Base-by-base conservation (phyloP, 37 sponge, comb jelly and placozoan species). In the Aphrocallistes beatrix region DNA sequence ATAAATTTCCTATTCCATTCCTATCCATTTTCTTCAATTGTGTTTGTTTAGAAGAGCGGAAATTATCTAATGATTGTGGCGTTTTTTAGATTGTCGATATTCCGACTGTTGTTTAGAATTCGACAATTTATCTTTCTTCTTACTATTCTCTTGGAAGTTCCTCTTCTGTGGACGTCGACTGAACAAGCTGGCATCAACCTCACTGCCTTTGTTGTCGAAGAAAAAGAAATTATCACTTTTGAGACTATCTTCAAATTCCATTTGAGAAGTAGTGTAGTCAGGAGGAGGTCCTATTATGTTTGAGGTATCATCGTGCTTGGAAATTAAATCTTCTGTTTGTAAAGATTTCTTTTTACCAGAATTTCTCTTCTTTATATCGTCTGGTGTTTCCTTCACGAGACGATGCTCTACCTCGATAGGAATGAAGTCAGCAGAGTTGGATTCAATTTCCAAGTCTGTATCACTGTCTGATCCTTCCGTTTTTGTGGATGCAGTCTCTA, bases 191-290 rank as follows among this genome's bases (percentile, higher is more conserved):
- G 75, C 34, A 60, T 60, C 75, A 32, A 60, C 21, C 21, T 60
- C 21, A 30, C 75, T 60, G 32, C 75, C 75, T 6, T 3, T 60
- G 1, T 19, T 60, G 34, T 60, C 75, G 21, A 60, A 60, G 75
- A 60, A 60, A 60, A 60, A 60, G 75, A 60, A 60, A 28, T 30
- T 60, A 60, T 60, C 75, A 60, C 32, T 25, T 60, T 28, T 60
- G 28, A 60, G 21, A 60, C n/a, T 30, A 25, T 60, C 75, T 60
- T 6, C 75, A 60, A 19, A 60, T 60, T 60, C 75, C 75, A 60
- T 60, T 60, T 60, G 17, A 60, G 75, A 13, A 8, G n/a, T 60
- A 13, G 6, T 60, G 75, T 3, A 25, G 75, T 60, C 75, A 60
- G 10, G 32, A 32, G 21, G 10, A 25, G 75, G n/a, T 28, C n/a